Evolutionary conservation across 1,140 invertebrate genomes (phyloP), one percentile per base, ranked within the genome.

Genomic region (Adoxophyes honmai): DNA sequence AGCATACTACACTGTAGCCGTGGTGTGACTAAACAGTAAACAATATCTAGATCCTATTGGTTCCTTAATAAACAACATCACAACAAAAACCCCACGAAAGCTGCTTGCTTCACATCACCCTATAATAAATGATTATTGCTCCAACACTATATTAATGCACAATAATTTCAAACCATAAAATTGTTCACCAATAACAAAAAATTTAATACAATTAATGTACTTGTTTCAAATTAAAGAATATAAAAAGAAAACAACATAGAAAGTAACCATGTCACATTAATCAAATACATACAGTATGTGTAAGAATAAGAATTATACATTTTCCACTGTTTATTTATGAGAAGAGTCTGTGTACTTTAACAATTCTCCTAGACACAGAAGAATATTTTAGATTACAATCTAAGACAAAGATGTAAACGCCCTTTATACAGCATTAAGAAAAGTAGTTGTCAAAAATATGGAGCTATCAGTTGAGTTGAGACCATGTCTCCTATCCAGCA

Each of bases 391-490:
- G 39, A 21, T 18, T 44, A n/a, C 4, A 21, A 9, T 42, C 38
- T 44, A 44, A 44, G 39, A 44, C 39, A 21, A 16, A 44, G 10
- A 44, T 44, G 16, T 44, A 44, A 44, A 44, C 18, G 10, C 18
- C 18, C 39, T 3, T 44, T 44, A 18, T 44, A 44, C 39, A 44
- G 39, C 39, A 44, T 18, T 44, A 44, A 42, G 9, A 42, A 38
- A 18, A 21, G 16, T 44, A 44, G 39, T 21, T 44, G 39, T 63
- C 39, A 63, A 63, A 62, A 63, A 63, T 63, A 63, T 63, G 56
- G 35, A 63, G 59, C 53, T 18, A 44, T 57, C 52, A 16, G 52
- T 57, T 48, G 9, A 11, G 7, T 38, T 15, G 33, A 52, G 33
- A 52, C 21, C 39, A 28, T 18, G 10, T 44, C 39, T 21, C 16